Conservation (phyloP, 2,888 invertebrate genomes). For the Thelaira solivaga region DNA sequence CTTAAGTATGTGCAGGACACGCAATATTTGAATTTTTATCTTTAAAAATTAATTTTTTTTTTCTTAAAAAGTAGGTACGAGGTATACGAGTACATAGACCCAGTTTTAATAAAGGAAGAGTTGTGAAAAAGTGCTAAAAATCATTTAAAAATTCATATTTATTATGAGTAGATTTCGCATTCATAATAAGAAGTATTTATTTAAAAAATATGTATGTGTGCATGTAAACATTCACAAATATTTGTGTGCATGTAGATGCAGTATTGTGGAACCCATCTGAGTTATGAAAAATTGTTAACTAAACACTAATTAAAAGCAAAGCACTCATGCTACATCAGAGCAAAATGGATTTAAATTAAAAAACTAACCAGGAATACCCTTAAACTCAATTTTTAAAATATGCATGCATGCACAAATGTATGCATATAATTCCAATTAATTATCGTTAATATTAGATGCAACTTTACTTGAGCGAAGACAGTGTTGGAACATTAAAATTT, state of each 20-base stretch:
- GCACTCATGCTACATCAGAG: neutral
- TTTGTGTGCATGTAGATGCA: neutral
- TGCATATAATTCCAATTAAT: constrained; percentile 10
- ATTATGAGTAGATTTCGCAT: neutral
- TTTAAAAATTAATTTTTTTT: neutral
- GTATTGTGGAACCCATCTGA: neutral
- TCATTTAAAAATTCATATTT: constrained; percentile 35
- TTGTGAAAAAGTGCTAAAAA: neutral
- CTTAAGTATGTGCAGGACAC: constrained; percentile 34
- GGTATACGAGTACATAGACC: too few species aligned
- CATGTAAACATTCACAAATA: neutral
- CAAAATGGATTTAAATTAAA: neutral
- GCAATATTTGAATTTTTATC: neutral
- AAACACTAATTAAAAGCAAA: constrained; percentile 24
- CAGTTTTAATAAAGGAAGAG: too few species aligned
- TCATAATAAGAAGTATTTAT: constrained; percentile 27
- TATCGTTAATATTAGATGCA: constrained; percentile 16
- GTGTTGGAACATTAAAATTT: too few species aligned
- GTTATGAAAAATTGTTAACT: constrained; percentile 5
- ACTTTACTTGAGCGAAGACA: constrained; percentile 12
- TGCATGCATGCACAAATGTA: neutral
- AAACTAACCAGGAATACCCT: neutral
- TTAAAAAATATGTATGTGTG: neutral
- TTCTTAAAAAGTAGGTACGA: too few species aligned
- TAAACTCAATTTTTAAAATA: neutral